Conservation (phyloP, 1,140 invertebrate species). For the Marisa cornuarietis region DNA sequence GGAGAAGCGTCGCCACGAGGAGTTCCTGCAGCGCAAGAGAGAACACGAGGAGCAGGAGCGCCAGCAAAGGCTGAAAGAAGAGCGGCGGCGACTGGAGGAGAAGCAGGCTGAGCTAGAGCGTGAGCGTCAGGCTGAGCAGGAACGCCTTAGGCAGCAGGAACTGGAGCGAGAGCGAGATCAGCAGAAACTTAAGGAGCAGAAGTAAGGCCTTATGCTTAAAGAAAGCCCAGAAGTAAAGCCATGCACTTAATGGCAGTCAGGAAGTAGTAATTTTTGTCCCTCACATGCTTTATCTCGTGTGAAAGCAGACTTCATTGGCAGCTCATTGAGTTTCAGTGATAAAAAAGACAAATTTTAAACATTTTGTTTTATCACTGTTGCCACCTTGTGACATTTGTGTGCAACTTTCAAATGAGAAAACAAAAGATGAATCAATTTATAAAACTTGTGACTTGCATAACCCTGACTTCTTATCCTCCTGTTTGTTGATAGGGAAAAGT, state of each 20-base stretch:
- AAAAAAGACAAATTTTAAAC: too few relatives aligned
- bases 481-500: conserved; percentile 36
- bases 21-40: conserved; percentile 42
- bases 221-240: neutral
- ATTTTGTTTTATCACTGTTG: neutral
- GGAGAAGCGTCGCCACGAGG: conserved; percentile 37
- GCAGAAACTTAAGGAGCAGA: conserved; percentile 34
- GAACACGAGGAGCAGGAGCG: conserved; percentile 44
- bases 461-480: too few relatives aligned
- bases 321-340: too few relatives aligned
- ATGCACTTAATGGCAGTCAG: too few relatives aligned
- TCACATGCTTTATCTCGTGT: too few relatives aligned
- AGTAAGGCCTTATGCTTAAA: neutral
- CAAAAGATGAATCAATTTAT: too few relatives aligned
- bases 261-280: too few relatives aligned
- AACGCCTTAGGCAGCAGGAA: conserved; percentile 34
- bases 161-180: conserved; percentile 36
- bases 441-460: too few relatives aligned
- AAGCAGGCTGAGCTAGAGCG: conserved; percentile 35
- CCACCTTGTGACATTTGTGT: too few relatives aligned
- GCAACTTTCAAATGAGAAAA: too few relatives aligned
- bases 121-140: conserved; percentile 33
- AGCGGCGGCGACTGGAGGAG: conserved; percentile 38
- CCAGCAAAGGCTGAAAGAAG: conserved; percentile 37
- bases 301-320: too few relatives aligned